These are phyloP conservation scores for Endomychus coccineus DNA, from an alignment of 2,888 invertebrate genomes.

Conservation along the genomic window DNA sequence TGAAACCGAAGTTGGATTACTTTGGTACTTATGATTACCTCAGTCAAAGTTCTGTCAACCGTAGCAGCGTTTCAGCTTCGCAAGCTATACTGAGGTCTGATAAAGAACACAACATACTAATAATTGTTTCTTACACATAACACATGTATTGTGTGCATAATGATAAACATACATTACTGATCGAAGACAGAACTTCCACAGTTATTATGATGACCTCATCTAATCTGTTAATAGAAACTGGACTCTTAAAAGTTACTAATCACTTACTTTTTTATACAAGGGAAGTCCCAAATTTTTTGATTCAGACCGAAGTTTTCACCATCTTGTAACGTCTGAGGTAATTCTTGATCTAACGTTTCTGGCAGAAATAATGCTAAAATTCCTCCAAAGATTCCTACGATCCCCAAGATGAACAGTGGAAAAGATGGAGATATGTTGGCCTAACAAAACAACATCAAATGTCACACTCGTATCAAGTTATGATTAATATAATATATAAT, in stretches of 20 bases:
- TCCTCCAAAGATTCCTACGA: constrained; percentile 67
- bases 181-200: too few relatives aligned
- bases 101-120: too few relatives aligned
- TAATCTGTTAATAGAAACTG: neutral
- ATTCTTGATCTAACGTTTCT: constrained; percentile 76
- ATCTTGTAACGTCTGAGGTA: constrained; percentile 79
- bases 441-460: constrained; percentile 44
- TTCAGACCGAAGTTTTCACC: constrained; percentile 78
- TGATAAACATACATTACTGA: too few relatives aligned
- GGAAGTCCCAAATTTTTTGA: constrained; percentile 76
- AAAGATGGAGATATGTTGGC: constrained; percentile 63
- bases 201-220: too few relatives aligned
- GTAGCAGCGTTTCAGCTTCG: too few relatives aligned
- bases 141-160: too few relatives aligned
- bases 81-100: too few relatives aligned
- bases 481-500: neutral
- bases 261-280: constrained; percentile 61
- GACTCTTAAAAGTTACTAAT: neutral
- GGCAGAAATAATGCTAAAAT: constrained; percentile 71
- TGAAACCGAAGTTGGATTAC: too few relatives aligned
- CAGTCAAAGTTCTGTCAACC: too few relatives aligned
- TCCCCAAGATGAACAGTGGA: constrained; percentile 71
- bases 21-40: too few relatives aligned
- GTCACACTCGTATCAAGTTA: neutral
- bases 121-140: too few relatives aligned